Evolutionary conservation across 2,797 vertebrate genomes (phyloP).

Genomic region (Austrolebias charrua): DNA sequence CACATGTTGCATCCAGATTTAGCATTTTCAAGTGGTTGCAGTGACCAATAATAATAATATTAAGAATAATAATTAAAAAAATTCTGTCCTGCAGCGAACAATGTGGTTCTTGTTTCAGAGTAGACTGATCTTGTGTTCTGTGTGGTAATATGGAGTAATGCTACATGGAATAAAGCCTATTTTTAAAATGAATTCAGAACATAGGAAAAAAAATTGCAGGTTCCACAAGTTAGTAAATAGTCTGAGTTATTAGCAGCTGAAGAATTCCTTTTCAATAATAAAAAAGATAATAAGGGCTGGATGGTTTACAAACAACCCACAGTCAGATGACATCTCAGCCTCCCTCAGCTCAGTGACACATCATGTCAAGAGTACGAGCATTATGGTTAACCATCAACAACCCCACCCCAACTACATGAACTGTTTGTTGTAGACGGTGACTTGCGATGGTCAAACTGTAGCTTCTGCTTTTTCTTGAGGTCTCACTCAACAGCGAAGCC

Average conservation of each 20-base stretch:
- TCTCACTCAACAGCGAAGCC: conserved; percentile 96
- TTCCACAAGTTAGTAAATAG: conserved; percentile 76
- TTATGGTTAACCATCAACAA: conserved; percentile 29
- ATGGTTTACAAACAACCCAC: conserved; percentile 31
- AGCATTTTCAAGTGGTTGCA: conserved; percentile 45
- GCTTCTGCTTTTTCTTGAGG: conserved; percentile 34
- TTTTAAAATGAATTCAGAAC: conserved; percentile 59
- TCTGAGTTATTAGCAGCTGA: conserved; percentile 83
- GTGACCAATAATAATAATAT: conserved; percentile 22
- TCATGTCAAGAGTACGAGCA: conserved; percentile 23
- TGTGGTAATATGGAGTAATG: conserved; percentile 67
- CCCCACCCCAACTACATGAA: conserved; percentile 15
- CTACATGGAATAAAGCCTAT: conserved; percentile 75
- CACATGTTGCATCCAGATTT: conserved; percentile 41
- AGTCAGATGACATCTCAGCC: conserved; percentile 47
- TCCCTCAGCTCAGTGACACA: conserved; percentile 35
- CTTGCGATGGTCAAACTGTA: conserved; percentile 20
- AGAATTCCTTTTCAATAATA: conserved; percentile 68
- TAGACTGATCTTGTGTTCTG: conserved; percentile 49
- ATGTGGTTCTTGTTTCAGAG: conserved; percentile 38
- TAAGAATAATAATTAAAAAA: conserved; percentile 26
- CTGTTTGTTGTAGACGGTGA: conserved; percentile 20
- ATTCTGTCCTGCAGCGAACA: conserved; percentile 47
- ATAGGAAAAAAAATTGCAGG: conserved; percentile 54
- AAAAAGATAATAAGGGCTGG: conserved; percentile 44